Base-by-base conservation (phyloP, 2,888 invertebrate genomes). In the Hanleya hanleyi region DNA sequence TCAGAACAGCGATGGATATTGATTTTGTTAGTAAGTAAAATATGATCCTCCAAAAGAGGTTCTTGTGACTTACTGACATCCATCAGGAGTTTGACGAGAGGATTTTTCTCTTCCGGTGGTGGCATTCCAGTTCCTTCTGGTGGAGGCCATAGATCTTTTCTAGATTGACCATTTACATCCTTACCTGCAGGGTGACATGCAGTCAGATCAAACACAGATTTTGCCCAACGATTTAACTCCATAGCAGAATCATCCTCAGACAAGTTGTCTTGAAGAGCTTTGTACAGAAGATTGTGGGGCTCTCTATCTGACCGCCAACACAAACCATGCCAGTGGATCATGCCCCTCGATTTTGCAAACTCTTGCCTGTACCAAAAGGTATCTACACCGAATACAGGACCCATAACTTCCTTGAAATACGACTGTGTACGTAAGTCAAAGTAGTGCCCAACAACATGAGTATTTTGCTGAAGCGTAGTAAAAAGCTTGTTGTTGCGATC, bases 91-190 rank as follows among this genome's bases (percentile, higher is more conserved):
- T 82, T 81, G 1, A 77, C n/a, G 12, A 80, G 65, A 2, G 78
- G 78, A 51, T 77, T 82, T 71, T 76, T 76, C 18, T 78, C 71
- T 69, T 78, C 77, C 37, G 79, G 75, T 37, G 81, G 81, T 12
- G 73, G 38, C n/a, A 65, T 66, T 32, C 76, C 78, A 41, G 78
- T 75, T 36, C 81, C 78, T 64, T 83, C 81, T n/a, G 77, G 82
- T 18, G 79, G 79, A 12, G 81, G 77, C 81, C 81, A 82, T 0
- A 79, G 67, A 33, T 79, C 69, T 79, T 79, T 82, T 18, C 71
- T 74, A 32, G 77, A 71, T 4, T 73, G 36, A 9, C 78, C 77
- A 50, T 66, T 64, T 22, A 41, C 70, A 77, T 79, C 74, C 47
- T 26, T 67, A 29, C 77, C 77, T 33, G 70, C 77, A 41, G 81